Evolutionary conservation across 2,888 invertebrate genomes (phyloP).

Genomic region (Drosophila nigricruria): DNA sequence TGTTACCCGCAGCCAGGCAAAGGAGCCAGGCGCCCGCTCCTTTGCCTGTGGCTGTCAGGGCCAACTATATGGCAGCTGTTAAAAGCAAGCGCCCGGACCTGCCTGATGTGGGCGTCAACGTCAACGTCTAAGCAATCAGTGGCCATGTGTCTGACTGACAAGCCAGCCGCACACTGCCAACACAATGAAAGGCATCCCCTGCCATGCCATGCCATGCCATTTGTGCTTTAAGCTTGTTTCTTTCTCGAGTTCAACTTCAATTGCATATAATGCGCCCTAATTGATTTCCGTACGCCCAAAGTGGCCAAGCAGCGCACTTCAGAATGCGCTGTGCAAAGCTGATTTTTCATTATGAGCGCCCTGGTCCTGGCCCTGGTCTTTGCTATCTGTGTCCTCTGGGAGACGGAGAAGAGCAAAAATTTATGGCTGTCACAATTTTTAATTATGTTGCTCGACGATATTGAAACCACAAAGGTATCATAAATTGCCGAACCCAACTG

Average conservation of each 20-base stretch:
- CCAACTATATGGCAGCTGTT: constrained; percentile 39
- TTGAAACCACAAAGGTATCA: constrained; percentile 78
- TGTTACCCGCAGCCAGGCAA: constrained; percentile 46
- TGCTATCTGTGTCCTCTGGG: constrained; percentile 34
- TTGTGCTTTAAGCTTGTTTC: constrained; percentile 39
- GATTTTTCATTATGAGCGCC: constrained; percentile 4
- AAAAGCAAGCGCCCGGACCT: constrained; percentile 5
- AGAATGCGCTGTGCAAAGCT: constrained; percentile 12
- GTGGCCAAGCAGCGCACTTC: constrained; percentile 39
- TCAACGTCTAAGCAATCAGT: constrained; percentile 42
- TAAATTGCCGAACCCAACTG: constrained; percentile 58
- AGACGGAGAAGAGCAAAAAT: constrained; percentile 37
- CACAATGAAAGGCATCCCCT: constrained; percentile 59
- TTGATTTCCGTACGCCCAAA: constrained; percentile 60
- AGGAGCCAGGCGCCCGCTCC: constrained; percentile 41
- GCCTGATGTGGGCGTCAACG: constrained; percentile 47
- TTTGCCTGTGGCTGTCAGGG: constrained; percentile 47
- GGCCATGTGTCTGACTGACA: constrained; percentile 32
- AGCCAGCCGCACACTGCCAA: constrained; percentile 13
- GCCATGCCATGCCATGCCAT: constrained; percentile 15
- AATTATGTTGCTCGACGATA: constrained; percentile 74
- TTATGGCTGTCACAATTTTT: constrained; percentile 80
- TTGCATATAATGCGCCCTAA: constrained; percentile 68
- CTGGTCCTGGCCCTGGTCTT: not conserved
- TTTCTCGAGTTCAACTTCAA: constrained; percentile 45